Evolutionary conservation across 2,113 vertebrate species (phyloP), one percentile per base, ranked within the genome.

Genomic region (Megalops atlanticus): DNA sequence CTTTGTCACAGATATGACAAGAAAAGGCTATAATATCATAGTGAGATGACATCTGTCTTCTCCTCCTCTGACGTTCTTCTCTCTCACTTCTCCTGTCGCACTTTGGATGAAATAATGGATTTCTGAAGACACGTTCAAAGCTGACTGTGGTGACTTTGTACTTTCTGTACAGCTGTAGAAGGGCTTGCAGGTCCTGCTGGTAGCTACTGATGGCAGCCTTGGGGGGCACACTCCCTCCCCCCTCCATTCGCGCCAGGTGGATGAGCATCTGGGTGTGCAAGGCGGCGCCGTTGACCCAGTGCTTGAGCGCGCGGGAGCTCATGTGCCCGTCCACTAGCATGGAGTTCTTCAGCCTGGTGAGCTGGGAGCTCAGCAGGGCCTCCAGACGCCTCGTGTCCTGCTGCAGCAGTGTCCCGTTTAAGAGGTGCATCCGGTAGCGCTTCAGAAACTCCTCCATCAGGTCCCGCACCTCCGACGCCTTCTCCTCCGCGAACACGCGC

Each of bases 371-470:
- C 21, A 82, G 76, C 39, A 74, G 27, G 10, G 10, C 3, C 27
- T 83, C 70, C 43, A 52, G 21, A 15, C 33, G 21, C 24, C 36
- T 12, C 4, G 70, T 58, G 2, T 79, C 52, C n/a, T 27, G 6
- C 12, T 73, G 47, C 36, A 82, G 76, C 5, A 0, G 0, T 1
- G 8, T 4, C 2, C 16, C 10, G 12, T 78, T 16, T 3, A 10
- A 36, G 21, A 78, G n/a, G 21, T 74, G 38, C 76, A 78, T 78
- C 38, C 15, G 45, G 49, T 74, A 36, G 27, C 71, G 58, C 24
- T 71, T 74, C 75, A 78, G 41, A 47, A 78, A 82, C 24, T 73
- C 43, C 1, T 77, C 68, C 76, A 82, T 78, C 76, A 78, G 76
- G 36, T 74, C 21, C 7, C 38, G 64, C 11, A 82, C 64, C 58